phyloP scores from a whole-genome alignment of 1,140 invertebrate species.

The Lanistes nyassanus region DNA sequence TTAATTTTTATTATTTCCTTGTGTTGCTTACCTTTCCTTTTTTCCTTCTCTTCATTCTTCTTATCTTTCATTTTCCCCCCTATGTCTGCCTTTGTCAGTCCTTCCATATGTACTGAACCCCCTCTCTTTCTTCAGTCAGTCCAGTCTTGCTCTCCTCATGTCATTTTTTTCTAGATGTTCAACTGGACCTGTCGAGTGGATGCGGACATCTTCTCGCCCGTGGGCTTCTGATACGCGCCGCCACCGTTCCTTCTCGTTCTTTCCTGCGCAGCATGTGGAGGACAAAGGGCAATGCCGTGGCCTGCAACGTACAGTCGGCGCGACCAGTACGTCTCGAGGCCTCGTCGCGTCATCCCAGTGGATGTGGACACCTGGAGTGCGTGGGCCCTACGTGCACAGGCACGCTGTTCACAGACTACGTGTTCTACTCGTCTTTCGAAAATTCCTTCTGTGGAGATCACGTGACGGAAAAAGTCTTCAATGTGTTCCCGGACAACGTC shows the following conservation, averaged over 20 bases:
- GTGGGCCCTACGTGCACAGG: slow-evolving; percentile 7
- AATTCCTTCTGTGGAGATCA: slow-evolving; percentile 73
- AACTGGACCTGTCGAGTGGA: not conserved
- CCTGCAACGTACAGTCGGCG: slow-evolving; percentile 8
- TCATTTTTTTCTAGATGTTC: not conserved
- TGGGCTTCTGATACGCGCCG: not conserved
- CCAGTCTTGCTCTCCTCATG: not conserved
- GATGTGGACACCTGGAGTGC: slow-evolving; percentile 69
- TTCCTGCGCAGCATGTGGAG: not conserved
- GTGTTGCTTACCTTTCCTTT: slow-evolving; percentile 5
- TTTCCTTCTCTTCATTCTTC: not conserved
- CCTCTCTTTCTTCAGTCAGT: not conserved
- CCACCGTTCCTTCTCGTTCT: not conserved
- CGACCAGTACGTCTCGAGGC: slow-evolving; percentile 21
- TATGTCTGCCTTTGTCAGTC: not conserved
- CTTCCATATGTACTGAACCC: not conserved
- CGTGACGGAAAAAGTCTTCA: slow-evolving; percentile 92
- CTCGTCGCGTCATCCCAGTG: slow-evolving; percentile 70
- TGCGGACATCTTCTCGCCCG: not conserved
- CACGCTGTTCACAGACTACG: slow-evolving; percentile 33
- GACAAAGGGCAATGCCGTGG: not conserved
- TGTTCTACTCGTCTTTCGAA: slow-evolving; percentile 68
- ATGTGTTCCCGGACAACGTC: slow-evolving; percentile 20
- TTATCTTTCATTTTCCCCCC: not conserved
- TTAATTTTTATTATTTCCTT: not conserved